Evolutionary conservation across 2,797 vertebrate species (phyloP).

Genomic region (Danionella dracula): DNA sequence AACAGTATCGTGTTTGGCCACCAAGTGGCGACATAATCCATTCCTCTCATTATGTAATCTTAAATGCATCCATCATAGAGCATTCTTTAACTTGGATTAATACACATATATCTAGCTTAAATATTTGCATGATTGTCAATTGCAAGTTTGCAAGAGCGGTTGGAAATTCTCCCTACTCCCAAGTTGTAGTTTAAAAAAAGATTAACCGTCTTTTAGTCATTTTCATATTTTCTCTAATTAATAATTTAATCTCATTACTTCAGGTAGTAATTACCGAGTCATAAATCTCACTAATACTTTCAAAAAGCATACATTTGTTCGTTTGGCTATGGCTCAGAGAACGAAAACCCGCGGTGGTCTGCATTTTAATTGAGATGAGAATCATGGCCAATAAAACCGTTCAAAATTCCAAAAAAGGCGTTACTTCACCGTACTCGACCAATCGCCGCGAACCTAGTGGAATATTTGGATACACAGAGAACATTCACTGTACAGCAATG

Average conservation of each 20-base stretch:
- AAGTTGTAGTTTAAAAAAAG: too few species aligned
- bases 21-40: neutral
- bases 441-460: neutral
- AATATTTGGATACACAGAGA: neutral
- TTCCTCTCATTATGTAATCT: neutral
- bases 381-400: neutral
- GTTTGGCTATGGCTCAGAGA: neutral
- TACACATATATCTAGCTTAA: too few species aligned
- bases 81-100: too few species aligned
- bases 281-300: too few species aligned
- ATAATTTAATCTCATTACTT: too few species aligned
- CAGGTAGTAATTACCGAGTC: too few species aligned
- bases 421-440: neutral
- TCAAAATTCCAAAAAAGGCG: neutral
- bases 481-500: slow-evolving; percentile 23
- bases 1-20: neutral
- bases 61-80: too few species aligned
- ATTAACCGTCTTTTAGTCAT: too few species aligned
- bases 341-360: neutral
- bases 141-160: too few species aligned
- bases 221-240: too few species aligned
- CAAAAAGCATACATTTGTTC: neutral
- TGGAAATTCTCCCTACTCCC: too few species aligned
- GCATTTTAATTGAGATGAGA: neutral
- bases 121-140: too few species aligned